Conservation (phyloP, 37 sponge, comb jelly and placozoan species). For the Chondrilla cf. caribensis region DNA sequence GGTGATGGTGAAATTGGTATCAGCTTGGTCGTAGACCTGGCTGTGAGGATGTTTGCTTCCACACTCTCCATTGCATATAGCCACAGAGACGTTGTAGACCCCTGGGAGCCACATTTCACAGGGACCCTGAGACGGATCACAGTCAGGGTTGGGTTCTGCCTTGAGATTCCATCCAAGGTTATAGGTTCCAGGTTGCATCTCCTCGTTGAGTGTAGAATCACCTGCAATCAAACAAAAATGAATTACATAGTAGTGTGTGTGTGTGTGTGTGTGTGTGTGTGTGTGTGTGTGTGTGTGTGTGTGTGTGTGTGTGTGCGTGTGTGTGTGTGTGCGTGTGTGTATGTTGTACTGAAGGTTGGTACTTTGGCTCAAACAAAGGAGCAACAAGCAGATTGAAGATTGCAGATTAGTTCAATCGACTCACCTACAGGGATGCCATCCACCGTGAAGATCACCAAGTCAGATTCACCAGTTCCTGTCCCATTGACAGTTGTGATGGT, state of each 20-base stretch:
- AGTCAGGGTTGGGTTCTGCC: constrained; percentile 74
- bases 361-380: no score
- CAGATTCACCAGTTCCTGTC: constrained; percentile 86
- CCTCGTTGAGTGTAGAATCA: constrained; percentile 29
- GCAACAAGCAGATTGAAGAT: no score
- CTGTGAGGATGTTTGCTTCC: constrained; percentile 86
- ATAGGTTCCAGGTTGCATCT: constrained; percentile 50
- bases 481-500: constrained; percentile 51
- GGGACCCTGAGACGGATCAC: constrained; percentile 58
- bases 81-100: constrained; percentile 55
- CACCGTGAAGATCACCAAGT: constrained; percentile 50
- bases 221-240: no score
- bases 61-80: constrained; percentile 85
- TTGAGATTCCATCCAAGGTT: constrained; percentile 14
- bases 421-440: constrained; percentile 78
- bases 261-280: no score
- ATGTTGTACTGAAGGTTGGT: no score
- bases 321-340: no score
- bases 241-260: background rate
- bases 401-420: no score
- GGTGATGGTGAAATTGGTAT: constrained; percentile 55
- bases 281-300: no score
- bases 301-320: no score
- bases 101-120: constrained; percentile 89
- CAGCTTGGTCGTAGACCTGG: constrained; percentile 51